Base-by-base conservation (phyloP, 2,797 vertebrate species). In the Vespertilio murinus region DNA sequence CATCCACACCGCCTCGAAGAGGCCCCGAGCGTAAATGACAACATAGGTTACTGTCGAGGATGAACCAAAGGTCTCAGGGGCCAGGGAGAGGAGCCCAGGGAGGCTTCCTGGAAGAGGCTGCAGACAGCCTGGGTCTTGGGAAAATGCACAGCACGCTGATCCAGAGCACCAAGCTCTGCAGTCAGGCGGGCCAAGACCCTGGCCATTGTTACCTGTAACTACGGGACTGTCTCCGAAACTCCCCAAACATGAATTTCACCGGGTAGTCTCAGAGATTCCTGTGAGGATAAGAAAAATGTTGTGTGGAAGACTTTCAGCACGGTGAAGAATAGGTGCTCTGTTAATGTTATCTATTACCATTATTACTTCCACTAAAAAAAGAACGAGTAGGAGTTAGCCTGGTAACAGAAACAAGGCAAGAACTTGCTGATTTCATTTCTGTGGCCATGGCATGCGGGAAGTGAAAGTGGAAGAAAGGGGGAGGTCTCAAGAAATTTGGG, bases 361-460 rank as follows among this genome's bases (percentile, higher is more conserved):
- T 23, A 40, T 35, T 67, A 79, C 52, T 61, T 92, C 83, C 35
- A 47, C 42, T 82, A 83, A 65, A 35, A 88, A 81, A 69, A 33
- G 59, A 13, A 67, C 52, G 64, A 77, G 42, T 6, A 38, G 86
- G 54, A 42, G 45, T 85, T 73, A 61, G 40, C 28, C 47, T 73
- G n/a, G 22, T 52, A 40, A 87, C 83, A 77, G 56, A 93, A 59
- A 81, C 16, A 69, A 17, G 22, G 47, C n/a, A 82, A 70, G 47
- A 83, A 89, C 65, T 67, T 93, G 83, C 70, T 94, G 74, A 87
- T 77, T 54, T 91, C 77, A 82, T 70, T 70, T 42, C 82, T 93
- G 49, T 42, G 81, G 84, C 80, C 52, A 25, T 18, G 35, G n/a
- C 45, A n/a, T 75, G 91, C 70, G 54, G 80, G 95, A 97, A 95